A percentile compares a stretch with the other conserved stretches of the same genome.
These are phyloP conservation scores for Champsocephalus gunnari DNA, from an alignment of 2,797 vertebrate species.

Conservation along the genomic window DNA sequence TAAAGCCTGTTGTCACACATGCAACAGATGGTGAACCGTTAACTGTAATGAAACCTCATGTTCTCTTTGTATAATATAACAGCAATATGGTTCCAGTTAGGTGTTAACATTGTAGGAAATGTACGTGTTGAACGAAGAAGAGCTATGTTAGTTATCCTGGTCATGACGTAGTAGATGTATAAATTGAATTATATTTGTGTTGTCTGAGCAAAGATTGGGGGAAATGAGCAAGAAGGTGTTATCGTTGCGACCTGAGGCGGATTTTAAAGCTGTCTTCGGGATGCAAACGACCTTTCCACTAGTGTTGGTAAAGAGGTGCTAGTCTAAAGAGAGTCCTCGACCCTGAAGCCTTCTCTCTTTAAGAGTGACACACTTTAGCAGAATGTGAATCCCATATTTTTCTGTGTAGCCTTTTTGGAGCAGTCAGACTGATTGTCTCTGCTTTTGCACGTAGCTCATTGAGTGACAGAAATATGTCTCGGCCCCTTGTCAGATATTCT, in stretches of 20 bases:
- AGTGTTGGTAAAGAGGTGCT: background rate
- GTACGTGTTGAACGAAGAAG: background rate
- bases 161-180: background rate
- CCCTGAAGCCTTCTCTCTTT: background rate
- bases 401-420: background rate
- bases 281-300: background rate
- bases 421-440: background rate
- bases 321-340: background rate
- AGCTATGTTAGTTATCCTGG: background rate
- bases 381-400: background rate
- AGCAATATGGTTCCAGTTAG: slow-evolving; percentile 13
- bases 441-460: background rate
- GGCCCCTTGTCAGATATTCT: background rate
- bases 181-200: background rate
- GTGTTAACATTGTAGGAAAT: slow-evolving; percentile 1
- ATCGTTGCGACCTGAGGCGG: too few relatives aligned
- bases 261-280: background rate
- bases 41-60: slow-evolving; percentile 13
- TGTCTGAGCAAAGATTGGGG: background rate
- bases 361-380: background rate
- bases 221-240: background rate
- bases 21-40: slow-evolving; percentile 28
- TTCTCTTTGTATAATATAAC: slow-evolving; percentile 1
- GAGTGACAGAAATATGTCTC: background rate
- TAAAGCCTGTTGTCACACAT: slow-evolving; percentile 6